Evolutionary conservation across 2,113 vertebrate species (phyloP).

Genomic region (Pygoscelis adeliae): DNA sequence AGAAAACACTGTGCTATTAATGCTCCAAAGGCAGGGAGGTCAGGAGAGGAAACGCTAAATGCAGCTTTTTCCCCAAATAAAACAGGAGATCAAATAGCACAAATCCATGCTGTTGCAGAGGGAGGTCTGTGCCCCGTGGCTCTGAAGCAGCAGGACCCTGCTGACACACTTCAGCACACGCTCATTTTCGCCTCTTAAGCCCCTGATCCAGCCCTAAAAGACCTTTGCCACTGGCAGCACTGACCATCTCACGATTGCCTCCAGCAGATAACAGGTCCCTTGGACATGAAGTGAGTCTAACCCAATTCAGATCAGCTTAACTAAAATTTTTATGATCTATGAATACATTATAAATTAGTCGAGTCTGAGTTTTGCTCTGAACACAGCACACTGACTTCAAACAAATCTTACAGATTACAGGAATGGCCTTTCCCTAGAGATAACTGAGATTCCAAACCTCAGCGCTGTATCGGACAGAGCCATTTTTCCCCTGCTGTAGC

Average conservation of each 20-base stretch:
- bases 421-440: not conserved
- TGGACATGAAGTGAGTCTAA: not conserved
- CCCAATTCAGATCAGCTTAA: not conserved
- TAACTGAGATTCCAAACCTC: not conserved
- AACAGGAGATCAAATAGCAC: not conserved
- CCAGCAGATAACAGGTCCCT: not conserved
- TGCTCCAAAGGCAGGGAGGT: not conserved
- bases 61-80: not conserved
- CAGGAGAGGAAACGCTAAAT: not conserved
- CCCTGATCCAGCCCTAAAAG: not conserved
- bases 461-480: fast-evolving
- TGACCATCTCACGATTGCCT: not conserved
- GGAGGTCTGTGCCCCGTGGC: not conserved
- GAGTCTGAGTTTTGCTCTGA: not conserved
- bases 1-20: constrained; percentile 15
- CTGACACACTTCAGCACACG: not conserved
- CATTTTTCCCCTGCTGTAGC: not conserved
- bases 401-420: not conserved
- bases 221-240: not conserved
- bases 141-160: not conserved
- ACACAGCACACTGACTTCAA: not conserved
- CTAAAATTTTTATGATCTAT: not conserved
- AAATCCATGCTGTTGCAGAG: not conserved
- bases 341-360: not conserved
- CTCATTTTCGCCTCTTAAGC: not conserved